Evolutionary conservation across 2,888 invertebrate species (phyloP).

Genomic region (Muschampia staudingeri): DNA sequence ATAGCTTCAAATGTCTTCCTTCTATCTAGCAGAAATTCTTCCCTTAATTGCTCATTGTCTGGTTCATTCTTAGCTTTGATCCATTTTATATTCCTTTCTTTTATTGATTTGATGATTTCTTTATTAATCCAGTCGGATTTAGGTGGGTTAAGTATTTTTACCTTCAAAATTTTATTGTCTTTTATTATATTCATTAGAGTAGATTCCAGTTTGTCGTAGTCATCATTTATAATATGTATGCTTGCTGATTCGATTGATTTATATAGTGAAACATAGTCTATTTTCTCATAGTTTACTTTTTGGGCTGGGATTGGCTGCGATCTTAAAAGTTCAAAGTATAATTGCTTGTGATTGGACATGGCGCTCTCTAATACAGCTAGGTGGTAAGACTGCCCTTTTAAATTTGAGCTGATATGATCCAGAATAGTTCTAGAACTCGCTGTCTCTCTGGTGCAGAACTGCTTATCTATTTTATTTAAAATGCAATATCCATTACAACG

Average conservation of each 20-base stretch:
- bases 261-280: background rate
- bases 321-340: slow-evolving; percentile 57
- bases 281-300: background rate
- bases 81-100: background rate
- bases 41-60: background rate
- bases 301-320: background rate
- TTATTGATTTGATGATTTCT: slow-evolving; percentile 38
- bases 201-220: background rate
- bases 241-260: background rate
- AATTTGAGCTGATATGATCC: background rate
- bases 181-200: background rate
- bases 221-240: background rate
- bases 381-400: background rate
- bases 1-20: background rate
- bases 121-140: slow-evolving; percentile 60
- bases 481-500: background rate
- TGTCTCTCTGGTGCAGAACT: background rate
- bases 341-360: slow-evolving; percentile 51
- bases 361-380: background rate
- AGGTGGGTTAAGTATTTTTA: slow-evolving; percentile 44
- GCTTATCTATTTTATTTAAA: background rate
- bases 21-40: background rate
- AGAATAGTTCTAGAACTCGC: background rate
- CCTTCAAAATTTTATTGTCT: background rate
- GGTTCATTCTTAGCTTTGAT: background rate